Evolutionary conservation across 2,888 invertebrate genomes (phyloP).

Genomic region (Synanthedon tipuliformis): DNA sequence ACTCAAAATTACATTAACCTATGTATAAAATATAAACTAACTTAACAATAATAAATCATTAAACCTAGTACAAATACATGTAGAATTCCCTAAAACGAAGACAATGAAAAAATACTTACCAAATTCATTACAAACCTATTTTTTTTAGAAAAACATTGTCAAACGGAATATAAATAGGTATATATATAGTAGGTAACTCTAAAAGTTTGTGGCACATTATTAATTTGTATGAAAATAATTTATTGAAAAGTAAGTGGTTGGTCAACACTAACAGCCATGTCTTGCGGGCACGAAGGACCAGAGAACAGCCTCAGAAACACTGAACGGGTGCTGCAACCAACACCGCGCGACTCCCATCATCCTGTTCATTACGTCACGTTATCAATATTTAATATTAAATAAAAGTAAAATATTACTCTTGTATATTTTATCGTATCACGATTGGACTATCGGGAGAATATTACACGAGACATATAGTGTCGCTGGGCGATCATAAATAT

Average conservation of each 20-base stretch:
- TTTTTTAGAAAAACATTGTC: too few species aligned
- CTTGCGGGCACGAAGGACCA: slow-evolving; percentile 49
- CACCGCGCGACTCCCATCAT: slow-evolving; percentile 38
- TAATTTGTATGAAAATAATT: slow-evolving; percentile 4
- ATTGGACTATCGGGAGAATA: too few species aligned
- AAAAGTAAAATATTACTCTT: too few species aligned
- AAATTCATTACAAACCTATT: slow-evolving; percentile 1
- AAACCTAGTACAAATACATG: neutral
- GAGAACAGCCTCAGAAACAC: slow-evolving; percentile 39
- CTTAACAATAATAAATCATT: neutral
- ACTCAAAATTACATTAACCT: too few species aligned
- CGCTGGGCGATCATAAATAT: too few species aligned
- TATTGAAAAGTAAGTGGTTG: neutral
- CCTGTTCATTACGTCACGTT: slow-evolving; percentile 18
- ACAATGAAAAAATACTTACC: slow-evolving; percentile 9
- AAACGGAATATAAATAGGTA: too few species aligned
- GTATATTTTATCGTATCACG: too few species aligned
- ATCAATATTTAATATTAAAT: too few species aligned
- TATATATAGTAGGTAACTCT: neutral
- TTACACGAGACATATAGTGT: too few species aligned
- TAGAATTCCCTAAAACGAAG: slow-evolving; percentile 1
- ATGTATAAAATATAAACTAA: neutral
- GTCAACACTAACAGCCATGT: slow-evolving; percentile 42
- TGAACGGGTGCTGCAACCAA: slow-evolving; percentile 34
- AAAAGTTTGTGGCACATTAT: slow-evolving; percentile 3